phyloP scores from a whole-genome alignment of 2,888 invertebrate genomes.

The Hydrotaea diabolus region DNA sequence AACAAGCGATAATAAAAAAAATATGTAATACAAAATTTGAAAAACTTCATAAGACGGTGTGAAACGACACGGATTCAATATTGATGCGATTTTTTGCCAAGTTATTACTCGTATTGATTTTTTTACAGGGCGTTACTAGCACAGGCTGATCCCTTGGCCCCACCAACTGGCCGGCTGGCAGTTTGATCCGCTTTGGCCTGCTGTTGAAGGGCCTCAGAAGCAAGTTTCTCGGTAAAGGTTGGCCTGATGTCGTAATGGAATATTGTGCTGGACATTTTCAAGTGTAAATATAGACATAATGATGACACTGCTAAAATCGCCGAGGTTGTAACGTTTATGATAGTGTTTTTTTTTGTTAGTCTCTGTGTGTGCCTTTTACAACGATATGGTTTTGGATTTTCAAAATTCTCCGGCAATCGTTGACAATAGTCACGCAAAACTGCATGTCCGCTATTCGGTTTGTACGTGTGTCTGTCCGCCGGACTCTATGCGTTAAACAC shows the following conservation, averaged over 20 bases:
- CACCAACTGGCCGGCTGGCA: neutral
- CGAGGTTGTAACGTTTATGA: conserved; percentile 24
- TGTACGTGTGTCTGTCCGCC: neutral
- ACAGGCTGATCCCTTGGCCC: neutral
- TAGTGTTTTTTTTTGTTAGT: neutral
- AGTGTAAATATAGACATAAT: conserved; percentile 38
- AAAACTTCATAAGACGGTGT: neutral
- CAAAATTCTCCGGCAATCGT: neutral
- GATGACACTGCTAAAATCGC: conserved; percentile 30
- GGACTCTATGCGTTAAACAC: neutral
- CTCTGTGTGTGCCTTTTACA: too few relatives aligned
- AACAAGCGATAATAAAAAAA: neutral
- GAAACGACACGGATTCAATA: neutral
- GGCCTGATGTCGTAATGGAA: neutral
- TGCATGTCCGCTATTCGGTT: neutral
- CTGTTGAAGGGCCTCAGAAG: too few relatives aligned
- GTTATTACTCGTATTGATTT: neutral
- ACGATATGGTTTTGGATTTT: neutral
- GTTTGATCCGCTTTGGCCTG: too few relatives aligned
- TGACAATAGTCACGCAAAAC: conserved; percentile 8
- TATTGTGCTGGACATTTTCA: neutral
- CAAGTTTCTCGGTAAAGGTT: too few relatives aligned
- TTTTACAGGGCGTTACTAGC: neutral
- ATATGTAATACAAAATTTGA: neutral
- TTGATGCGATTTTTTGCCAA: neutral